Base-by-base conservation (phyloP, 2,113 vertebrate genomes). In the Burhinus bistriatus region DNA sequence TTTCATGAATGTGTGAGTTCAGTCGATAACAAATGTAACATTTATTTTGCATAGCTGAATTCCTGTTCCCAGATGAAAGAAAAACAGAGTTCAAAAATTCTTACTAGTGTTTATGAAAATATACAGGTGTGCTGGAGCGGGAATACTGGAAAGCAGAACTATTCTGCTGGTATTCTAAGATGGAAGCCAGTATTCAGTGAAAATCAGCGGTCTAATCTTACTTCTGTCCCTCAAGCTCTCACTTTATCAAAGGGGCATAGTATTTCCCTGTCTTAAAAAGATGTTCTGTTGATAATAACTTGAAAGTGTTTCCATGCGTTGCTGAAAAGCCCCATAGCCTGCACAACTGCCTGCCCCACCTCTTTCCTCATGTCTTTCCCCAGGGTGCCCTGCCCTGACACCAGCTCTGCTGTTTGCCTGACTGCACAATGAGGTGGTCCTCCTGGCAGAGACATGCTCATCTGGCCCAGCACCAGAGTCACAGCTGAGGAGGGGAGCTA, bases 341-440 rank as follows among this genome's bases (percentile, higher is more conserved):
- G 36, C 21, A 52, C 27, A 34, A 23, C 26, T 75, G 12, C 36
- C 42, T 40, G 20, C 4, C 20, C 8, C 61, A 42, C 12, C 17
- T 65, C 61, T 70, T 59, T 26, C 23, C n/a, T 57, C n/a, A 30
- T 30, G 11, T n/a, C 4, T 38, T 85, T 71, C 36, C 32, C 44
- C 22, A 18, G 55, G 19, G 27, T 47, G 45, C 18, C 7, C 51
- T 42, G 12, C 21, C 26, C 32, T 65, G 65, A 11, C n/a, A 36
- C 5, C 12, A 22, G 45, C 23, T 83, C 65, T 57, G 29, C 42
- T 61, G 3, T 75, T 71, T 57, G 17, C 42, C 42, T 58, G n/a
- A 34, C 36, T 1, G 0, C 16, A 20, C 0, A 1, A 5, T 66
- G 51, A 47, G 34, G 18, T 38, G 7, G 10, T 89, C 36, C 38